Percentiles rank a stretch among this genome's conserved stretches.
These are phyloP conservation scores for Stercorarius parasiticus DNA, from an alignment of 2,113 vertebrate genomes.

Conservation along the genomic window DNA sequence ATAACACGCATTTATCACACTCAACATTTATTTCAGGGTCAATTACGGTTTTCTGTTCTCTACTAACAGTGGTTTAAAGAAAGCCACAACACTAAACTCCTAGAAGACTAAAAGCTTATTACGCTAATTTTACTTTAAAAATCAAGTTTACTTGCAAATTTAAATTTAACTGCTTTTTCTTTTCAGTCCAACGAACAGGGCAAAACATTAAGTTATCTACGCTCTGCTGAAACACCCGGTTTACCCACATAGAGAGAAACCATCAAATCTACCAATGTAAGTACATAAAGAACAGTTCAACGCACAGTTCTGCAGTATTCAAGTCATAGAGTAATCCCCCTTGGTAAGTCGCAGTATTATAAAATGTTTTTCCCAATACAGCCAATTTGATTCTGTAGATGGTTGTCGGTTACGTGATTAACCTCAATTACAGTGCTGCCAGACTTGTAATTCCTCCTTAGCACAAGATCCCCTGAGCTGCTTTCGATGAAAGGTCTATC, in stretches of 20 bases:
- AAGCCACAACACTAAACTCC: neutral
- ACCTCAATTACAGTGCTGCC: neutral
- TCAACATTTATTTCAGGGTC: no score
- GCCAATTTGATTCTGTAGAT: neutral
- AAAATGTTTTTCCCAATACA: neutral
- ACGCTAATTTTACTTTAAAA: neutral
- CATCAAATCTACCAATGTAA: neutral
- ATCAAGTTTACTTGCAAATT: neutral
- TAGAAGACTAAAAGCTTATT: neutral
- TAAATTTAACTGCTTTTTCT: neutral
- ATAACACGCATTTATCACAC: neutral
- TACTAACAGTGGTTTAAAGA: neutral
- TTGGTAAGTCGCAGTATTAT: fast-evolving
- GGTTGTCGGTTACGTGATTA: neutral
- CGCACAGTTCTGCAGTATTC: neutral
- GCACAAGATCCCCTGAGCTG: neutral
- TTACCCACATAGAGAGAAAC: neutral
- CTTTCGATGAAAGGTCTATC: neutral
- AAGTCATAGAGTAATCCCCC: neutral
- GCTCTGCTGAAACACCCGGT: neutral
- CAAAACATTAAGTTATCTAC: neutral
- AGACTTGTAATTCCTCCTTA: neutral
- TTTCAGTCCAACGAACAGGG: neutral
- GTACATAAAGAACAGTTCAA: fast-evolving
- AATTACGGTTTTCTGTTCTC: neutral